Conservation (phyloP, 2,797 vertebrate genomes). For the Sebastes flavidus region DNA sequence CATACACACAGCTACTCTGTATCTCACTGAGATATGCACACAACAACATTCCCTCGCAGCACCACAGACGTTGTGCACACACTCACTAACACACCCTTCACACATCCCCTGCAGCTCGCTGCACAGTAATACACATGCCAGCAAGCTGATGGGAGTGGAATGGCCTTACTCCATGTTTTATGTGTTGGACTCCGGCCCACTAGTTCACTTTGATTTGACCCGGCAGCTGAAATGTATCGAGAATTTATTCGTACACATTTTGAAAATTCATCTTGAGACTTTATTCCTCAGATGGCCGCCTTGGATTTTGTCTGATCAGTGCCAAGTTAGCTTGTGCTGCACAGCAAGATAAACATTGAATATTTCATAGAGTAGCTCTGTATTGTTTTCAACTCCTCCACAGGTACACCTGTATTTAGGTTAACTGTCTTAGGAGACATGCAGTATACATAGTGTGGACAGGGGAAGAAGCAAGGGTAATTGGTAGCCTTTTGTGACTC, state of each 20-base stretch:
- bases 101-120: slow-evolving; percentile 15
- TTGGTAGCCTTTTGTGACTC: neutral
- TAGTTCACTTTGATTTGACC: slow-evolving; percentile 27
- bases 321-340: neutral
- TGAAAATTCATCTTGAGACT: slow-evolving; percentile 8
- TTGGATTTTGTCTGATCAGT: slow-evolving; percentile 11
- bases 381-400: neutral
- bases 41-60: neutral
- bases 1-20: neutral
- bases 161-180: slow-evolving; percentile 6
- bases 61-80: neutral
- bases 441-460: neutral
- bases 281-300: neutral
- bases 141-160: slow-evolving; percentile 11
- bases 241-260: slow-evolving; percentile 12
- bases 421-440: neutral
- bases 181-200: slow-evolving; percentile 19
- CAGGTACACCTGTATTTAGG: neutral
- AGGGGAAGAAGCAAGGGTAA: neutral
- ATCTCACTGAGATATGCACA: neutral
- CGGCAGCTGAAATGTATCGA: slow-evolving; percentile 21
- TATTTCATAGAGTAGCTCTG: slow-evolving; percentile 6
- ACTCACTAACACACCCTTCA: neutral
- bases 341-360: slow-evolving; percentile 23
- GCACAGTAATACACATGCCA: slow-evolving; percentile 8